These are phyloP conservation scores for Xiphophorus hellerii DNA, from an alignment of 2,113 vertebrate genomes.

Conservation along the genomic window DNA sequence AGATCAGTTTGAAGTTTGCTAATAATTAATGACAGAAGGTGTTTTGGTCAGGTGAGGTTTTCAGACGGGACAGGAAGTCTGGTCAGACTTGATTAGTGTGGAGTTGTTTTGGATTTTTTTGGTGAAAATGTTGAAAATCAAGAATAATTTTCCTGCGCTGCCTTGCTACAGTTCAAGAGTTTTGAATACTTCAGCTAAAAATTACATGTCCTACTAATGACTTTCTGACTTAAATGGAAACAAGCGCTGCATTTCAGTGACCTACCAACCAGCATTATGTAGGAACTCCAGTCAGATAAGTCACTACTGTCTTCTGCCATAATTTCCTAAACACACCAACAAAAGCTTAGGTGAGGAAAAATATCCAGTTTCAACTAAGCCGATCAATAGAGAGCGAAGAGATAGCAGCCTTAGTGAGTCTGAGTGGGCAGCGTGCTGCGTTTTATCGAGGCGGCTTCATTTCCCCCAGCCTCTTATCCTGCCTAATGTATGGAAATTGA, in stretches of 20 bases:
- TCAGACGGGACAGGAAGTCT: too few relatives aligned
- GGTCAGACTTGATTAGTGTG: too few relatives aligned
- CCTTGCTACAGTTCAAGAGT: too few relatives aligned
- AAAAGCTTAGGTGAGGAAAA: conserved; percentile 45
- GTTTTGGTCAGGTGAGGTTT: too few relatives aligned
- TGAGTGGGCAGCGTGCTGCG: conserved; percentile 59
- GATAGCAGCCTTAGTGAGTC: conserved; percentile 45
- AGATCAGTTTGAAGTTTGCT: too few relatives aligned
- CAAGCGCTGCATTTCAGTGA: conserved; percentile 17
- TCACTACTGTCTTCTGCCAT: conserved; percentile 16
- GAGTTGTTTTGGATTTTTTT: too few relatives aligned
- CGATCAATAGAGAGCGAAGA: conserved; percentile 61
- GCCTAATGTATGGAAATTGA: conserved; percentile 76
- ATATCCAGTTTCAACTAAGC: conserved; percentile 50
- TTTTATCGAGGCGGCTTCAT: conserved; percentile 76
- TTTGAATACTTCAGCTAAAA: too few relatives aligned
- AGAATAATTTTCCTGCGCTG: too few relatives aligned
- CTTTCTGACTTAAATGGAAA: too few relatives aligned
- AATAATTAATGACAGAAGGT: too few relatives aligned
- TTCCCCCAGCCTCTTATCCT: conserved; percentile 72
- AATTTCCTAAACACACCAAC: conserved; percentile 19
- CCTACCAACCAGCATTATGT: not conserved
- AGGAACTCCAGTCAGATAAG: conserved; percentile 13
- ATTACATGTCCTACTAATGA: too few relatives aligned
- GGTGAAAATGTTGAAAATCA: too few relatives aligned